A percentile compares a stretch with the other conserved stretches of the same genome.
phyloP scores from a whole-genome alignment of 2,888 invertebrate genomes.

The Bellardia pandia region DNA sequence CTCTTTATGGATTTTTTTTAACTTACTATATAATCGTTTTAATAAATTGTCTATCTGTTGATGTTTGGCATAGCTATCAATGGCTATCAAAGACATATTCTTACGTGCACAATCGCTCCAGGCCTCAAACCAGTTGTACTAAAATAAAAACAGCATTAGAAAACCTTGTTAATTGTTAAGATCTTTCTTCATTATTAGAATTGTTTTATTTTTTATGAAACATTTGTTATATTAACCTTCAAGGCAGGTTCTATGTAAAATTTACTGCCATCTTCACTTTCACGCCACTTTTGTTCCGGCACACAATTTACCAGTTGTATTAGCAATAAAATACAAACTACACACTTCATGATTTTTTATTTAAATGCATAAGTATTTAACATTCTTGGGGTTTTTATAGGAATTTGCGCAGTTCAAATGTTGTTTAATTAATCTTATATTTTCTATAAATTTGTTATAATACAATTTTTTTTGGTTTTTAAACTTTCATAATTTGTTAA shows the following conservation, averaged over 20 bases:
- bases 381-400: not conserved
- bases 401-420: not conserved
- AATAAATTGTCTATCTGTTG: slow-evolving; percentile 61
- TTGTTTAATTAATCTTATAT: not conserved
- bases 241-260: slow-evolving; percentile 54
- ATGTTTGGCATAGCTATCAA: slow-evolving; percentile 52
- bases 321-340: slow-evolving; percentile 28
- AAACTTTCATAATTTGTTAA: too few relatives aligned
- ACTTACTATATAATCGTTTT: slow-evolving; percentile 54
- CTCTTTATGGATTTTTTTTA: not conserved
- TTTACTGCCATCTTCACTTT: slow-evolving; percentile 61
- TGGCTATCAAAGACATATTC: slow-evolving; percentile 66
- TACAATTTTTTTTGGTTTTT: too few relatives aligned
- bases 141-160: not conserved
- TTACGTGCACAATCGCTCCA: slow-evolving; percentile 66
- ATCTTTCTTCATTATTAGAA: too few relatives aligned
- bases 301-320: not conserved
- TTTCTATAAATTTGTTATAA: not conserved
- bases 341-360: not conserved
- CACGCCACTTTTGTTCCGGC: slow-evolving; percentile 52
- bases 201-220: too few relatives aligned
- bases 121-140: slow-evolving; percentile 68
- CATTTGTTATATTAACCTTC: slow-evolving; percentile 31
- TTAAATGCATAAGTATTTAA: not conserved
- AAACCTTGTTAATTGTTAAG: too few relatives aligned